Evolutionary conservation across 35 echinoderm and acorn worm genomes (phyloP).

Genomic region (Apostichopus parvimensis): DNA sequence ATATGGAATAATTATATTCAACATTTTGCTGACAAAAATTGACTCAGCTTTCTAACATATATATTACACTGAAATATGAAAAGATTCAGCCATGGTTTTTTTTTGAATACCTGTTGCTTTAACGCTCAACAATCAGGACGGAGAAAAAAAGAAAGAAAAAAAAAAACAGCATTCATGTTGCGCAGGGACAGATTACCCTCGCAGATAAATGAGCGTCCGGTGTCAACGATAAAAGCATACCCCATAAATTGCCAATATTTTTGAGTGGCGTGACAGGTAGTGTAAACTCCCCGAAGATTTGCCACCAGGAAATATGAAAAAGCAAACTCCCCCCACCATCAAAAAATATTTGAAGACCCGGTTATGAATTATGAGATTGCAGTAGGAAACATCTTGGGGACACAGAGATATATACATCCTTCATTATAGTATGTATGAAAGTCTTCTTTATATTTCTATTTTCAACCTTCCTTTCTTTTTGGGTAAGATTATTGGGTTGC

Average conservation of each 20-base stretch:
- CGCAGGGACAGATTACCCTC: not conserved
- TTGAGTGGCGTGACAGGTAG: constrained; percentile 15
- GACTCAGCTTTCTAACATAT: too few relatives aligned
- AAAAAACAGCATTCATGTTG: not conserved
- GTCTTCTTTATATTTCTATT: too few relatives aligned
- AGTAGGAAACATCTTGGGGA: not conserved
- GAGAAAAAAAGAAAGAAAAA: too few relatives aligned
- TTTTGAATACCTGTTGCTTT: not conserved
- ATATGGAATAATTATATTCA: too few relatives aligned
- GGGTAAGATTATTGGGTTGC: too few relatives aligned
- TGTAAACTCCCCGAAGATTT: constrained; percentile 3
- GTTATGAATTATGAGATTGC: not conserved
- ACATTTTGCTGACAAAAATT: too few relatives aligned
- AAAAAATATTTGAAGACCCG: constrained; percentile 15
- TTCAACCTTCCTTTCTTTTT: too few relatives aligned
- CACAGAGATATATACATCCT: not conserved
- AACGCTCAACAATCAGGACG: not conserved
- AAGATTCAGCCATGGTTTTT: too few relatives aligned
- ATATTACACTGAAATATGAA: too few relatives aligned
- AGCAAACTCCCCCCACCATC: not conserved
- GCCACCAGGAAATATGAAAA: constrained; percentile 12
- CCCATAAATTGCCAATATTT: constrained; percentile 37
- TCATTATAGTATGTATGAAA: not conserved
- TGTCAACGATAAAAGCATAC: constrained; percentile 34
- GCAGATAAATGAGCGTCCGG: not conserved